These are phyloP conservation scores for Corvus cornix DNA, from an alignment of 2,113 vertebrate genomes.

Conservation along the genomic window DNA sequence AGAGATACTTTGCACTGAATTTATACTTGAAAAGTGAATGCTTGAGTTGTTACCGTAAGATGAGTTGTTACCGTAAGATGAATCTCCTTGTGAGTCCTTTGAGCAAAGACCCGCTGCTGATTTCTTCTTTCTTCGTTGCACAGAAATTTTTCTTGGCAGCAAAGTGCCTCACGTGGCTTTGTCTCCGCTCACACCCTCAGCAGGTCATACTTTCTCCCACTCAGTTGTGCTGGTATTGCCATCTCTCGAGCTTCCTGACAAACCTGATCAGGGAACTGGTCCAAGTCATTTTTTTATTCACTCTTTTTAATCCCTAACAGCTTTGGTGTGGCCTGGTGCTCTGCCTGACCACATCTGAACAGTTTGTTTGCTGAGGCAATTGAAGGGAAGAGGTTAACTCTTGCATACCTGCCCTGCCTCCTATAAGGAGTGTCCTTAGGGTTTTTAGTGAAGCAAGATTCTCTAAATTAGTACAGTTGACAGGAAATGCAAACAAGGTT, in stretches of 20 bases:
- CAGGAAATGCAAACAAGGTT: neutral
- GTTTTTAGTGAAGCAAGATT: neutral
- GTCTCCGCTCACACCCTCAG: neutral
- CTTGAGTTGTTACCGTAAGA: neutral
- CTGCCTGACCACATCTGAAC: neutral
- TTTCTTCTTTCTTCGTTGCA: neutral
- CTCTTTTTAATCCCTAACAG: neutral
- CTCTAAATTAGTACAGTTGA: neutral
- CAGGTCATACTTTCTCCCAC: conserved; percentile 14
- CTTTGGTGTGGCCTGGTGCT: neutral
- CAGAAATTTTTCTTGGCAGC: neutral
- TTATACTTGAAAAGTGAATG: neutral
- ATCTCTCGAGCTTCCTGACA: conserved; percentile 1
- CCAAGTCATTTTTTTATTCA: neutral
- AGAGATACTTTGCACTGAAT: neutral
- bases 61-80: neutral
- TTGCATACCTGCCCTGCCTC: neutral
- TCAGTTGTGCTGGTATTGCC: neutral
- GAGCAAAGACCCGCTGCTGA: neutral
- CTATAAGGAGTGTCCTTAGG: neutral
- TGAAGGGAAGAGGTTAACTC: neutral
- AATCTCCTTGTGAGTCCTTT: neutral
- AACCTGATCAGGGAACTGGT: conserved; percentile 12
- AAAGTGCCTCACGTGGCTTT: neutral
- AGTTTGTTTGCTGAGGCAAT: neutral